phyloP scores from a whole-genome alignment of 1,140 invertebrate genomes.

The Formica selysi region DNA sequence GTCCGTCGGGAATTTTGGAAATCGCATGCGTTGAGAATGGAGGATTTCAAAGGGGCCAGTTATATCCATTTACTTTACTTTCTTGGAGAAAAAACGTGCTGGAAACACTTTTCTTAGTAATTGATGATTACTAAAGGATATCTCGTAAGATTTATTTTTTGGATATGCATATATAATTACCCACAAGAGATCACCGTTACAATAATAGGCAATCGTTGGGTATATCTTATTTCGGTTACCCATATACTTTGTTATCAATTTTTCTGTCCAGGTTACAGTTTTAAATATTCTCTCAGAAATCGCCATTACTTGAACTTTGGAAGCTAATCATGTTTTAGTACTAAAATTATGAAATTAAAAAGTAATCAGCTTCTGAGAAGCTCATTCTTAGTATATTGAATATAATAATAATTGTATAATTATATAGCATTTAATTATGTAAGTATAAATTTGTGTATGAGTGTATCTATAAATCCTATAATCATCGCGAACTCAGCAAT shows the following conservation, averaged over 20 bases:
- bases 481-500: background rate
- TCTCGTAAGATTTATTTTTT: background rate
- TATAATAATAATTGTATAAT: background rate
- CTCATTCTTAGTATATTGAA: background rate
- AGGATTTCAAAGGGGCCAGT: background rate
- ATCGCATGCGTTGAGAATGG: background rate
- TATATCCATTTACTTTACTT: background rate
- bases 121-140: background rate
- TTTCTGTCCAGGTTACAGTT: background rate
- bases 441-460: background rate
- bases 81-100: background rate
- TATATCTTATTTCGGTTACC: background rate
- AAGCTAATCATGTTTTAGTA: too few species aligned
- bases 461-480: background rate
- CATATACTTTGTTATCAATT: background rate
- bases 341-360: too few species aligned
- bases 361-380: too few species aligned
- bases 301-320: too few species aligned
- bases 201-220: background rate
- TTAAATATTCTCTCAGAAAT: too few species aligned
- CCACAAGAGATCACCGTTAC: background rate
- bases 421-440: background rate
- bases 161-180: background rate
- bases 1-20: slow-evolving; percentile 17
- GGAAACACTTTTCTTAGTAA: background rate